These are phyloP conservation scores for Asobara japonica DNA, from an alignment of 1,140 invertebrate species.

Conservation along the genomic window DNA sequence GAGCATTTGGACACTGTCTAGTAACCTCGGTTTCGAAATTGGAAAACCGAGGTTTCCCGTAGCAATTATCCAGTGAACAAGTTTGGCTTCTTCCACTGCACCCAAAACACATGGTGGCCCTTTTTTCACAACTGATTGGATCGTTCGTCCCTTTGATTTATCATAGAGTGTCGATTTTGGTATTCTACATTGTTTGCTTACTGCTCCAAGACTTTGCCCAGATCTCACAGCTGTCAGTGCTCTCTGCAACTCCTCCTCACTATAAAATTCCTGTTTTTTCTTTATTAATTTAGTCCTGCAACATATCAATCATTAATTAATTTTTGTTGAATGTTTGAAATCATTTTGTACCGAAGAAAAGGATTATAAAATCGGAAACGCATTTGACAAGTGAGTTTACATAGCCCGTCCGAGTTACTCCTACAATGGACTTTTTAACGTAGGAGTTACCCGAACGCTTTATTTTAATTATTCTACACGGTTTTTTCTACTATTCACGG, in stretches of 20 bases:
- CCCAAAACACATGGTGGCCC: conserved; percentile 16
- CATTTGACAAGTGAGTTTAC: no score
- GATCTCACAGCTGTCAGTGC: conserved; percentile 1
- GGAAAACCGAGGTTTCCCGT: conserved; percentile 34
- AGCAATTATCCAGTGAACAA: conserved; percentile 30
- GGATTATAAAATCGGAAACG: no score
- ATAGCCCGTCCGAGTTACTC: no score
- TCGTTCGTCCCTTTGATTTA: not conserved
- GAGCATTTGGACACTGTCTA: conserved; percentile 15
- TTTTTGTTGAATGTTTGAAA: not conserved
- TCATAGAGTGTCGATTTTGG: conserved; percentile 14
- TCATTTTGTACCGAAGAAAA: no score
- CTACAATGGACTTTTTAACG: no score
- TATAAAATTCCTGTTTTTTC: not conserved
- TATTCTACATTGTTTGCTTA: conserved; percentile 12
- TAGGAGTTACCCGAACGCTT: no score
- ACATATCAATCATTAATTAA: not conserved
- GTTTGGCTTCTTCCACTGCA: conserved; percentile 22
- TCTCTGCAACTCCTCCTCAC: not conserved
- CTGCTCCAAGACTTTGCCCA: not conserved
- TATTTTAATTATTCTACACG: no score
- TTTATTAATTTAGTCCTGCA: not conserved
- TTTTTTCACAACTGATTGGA: not conserved
- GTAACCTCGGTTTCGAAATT: conserved; percentile 40
- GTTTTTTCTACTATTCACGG: no score